A percentile compares a stretch with the other conserved stretches of the same genome.
Conservation (phyloP, 2,113 vertebrate genomes). For the Carassius auratus region DNA sequence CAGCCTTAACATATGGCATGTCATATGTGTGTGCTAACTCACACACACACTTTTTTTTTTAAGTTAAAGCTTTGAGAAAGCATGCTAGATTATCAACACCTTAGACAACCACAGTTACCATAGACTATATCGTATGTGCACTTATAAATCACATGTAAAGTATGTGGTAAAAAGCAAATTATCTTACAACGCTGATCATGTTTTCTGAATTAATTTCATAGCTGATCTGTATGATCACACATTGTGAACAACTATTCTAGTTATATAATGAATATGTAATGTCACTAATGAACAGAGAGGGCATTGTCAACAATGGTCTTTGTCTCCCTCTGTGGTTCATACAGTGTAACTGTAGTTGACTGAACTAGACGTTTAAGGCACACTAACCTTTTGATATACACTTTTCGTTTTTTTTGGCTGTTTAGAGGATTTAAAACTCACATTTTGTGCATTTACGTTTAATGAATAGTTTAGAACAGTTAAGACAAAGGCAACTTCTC, state of each 20-base stretch:
- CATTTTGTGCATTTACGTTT: neutral
- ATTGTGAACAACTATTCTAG: neutral
- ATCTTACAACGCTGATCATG: neutral
- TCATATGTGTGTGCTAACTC: neutral
- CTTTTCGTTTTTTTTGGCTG: neutral
- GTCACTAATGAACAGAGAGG: neutral
- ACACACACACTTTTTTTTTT: neutral
- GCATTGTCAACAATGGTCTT: neutral
- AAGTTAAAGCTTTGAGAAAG: neutral
- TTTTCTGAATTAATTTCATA: neutral
- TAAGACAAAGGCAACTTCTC: neutral
- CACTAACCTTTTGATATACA: neutral
- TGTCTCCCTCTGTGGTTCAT: constrained; percentile 29
- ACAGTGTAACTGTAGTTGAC: neutral
- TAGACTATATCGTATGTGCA: neutral
- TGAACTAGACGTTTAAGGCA: neutral
- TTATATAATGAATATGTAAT: neutral
- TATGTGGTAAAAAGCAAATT: neutral
- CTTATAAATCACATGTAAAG: neutral
- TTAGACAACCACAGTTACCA: neutral
- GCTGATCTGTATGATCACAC: neutral
- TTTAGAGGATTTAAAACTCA: neutral
- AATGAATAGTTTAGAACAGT: neutral
- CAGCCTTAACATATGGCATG: neutral
- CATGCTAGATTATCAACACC: neutral